These are phyloP conservation scores for Macrobrachium nipponense DNA, from an alignment of 1,140 invertebrate genomes.

Conservation along the genomic window DNA sequence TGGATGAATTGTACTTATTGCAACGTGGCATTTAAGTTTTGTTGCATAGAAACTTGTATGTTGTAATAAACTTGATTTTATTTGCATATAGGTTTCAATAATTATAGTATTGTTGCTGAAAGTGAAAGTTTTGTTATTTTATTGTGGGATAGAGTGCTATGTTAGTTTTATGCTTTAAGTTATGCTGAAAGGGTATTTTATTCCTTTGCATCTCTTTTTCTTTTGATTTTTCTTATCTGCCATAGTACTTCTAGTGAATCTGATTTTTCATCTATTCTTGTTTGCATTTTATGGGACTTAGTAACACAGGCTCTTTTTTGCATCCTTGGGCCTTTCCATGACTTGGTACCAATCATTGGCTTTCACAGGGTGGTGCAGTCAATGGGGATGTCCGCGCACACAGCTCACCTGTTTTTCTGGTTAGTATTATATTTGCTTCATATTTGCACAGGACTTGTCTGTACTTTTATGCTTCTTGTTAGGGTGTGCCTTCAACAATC, in stretches of 20 bases:
- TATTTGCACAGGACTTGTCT: not conserved
- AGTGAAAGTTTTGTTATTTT: no score
- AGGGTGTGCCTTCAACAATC: no score
- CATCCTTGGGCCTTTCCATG: constrained; percentile 39
- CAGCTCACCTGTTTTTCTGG: constrained; percentile 42
- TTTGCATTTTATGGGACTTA: no score
- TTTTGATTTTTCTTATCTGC: not conserved
- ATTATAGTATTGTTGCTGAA: no score
- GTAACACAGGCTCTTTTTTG: constrained; percentile 23
- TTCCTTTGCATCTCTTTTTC: constrained; percentile 2
- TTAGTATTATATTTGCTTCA: constrained; percentile 29
- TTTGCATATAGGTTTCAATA: no score
- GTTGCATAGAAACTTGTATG: no score
- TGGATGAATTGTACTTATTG: no score
- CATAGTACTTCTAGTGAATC: constrained; percentile 2
- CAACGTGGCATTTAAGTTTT: no score
- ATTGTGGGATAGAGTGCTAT: no score
- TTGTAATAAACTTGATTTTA: no score
- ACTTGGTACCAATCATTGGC: constrained; percentile 45
- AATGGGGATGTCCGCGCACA: constrained; percentile 38
- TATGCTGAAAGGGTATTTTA: constrained; percentile 2
- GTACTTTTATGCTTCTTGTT: no score
- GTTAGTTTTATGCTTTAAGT: not conserved
- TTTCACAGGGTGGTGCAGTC: constrained; percentile 43
- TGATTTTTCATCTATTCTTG: constrained; percentile 8